Conservation (phyloP, 2,797 vertebrate species). For the Protosalanx chinensis region DNA sequence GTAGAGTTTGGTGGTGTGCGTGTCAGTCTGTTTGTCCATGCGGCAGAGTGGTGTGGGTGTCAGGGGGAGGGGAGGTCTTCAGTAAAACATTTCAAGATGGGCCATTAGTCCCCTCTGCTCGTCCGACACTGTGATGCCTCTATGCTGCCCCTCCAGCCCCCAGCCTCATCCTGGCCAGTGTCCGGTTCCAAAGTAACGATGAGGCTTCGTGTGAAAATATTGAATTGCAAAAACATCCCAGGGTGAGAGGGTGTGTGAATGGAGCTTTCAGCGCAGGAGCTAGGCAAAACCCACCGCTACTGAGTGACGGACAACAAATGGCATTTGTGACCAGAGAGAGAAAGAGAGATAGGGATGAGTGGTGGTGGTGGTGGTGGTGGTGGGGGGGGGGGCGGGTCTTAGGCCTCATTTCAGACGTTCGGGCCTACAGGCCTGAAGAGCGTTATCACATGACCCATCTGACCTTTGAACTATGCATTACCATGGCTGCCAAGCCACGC, state of each 20-base stretch:
- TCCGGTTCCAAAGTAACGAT: conserved; percentile 93
- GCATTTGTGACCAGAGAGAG: conserved; percentile 64
- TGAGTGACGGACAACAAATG: conserved; percentile 96
- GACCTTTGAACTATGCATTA: conserved; percentile 63
- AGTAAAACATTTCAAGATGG: conserved; percentile 82
- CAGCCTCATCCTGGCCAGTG: conserved; percentile 80
- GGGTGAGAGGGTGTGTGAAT: conserved; percentile 85
- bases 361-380: not conserved
- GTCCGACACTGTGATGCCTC: conserved; percentile 68
- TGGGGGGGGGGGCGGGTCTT: conserved; percentile 39
- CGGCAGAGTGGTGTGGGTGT: conserved; percentile 49
- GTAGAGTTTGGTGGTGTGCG: conserved; percentile 53
- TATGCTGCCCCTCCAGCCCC: conserved; percentile 53
- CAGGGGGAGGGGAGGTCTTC: conserved; percentile 49
- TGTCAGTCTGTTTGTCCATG: conserved; percentile 4
- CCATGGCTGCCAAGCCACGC: conserved; percentile 59
- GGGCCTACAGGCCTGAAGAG: conserved; percentile 58
- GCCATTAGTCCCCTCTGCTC: conserved; percentile 69
- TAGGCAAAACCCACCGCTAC: conserved; percentile 67
- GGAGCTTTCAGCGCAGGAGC: conserved; percentile 84
- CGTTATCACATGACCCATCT: conserved; percentile 73
- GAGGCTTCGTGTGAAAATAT: conserved; percentile 98
- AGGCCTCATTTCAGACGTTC: conserved; percentile 53
- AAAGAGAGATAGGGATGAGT: not conserved
- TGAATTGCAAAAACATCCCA: conserved; percentile 97